Conservation (phyloP, 2,797 vertebrate species). For the Melanotaenia trifasciata region DNA sequence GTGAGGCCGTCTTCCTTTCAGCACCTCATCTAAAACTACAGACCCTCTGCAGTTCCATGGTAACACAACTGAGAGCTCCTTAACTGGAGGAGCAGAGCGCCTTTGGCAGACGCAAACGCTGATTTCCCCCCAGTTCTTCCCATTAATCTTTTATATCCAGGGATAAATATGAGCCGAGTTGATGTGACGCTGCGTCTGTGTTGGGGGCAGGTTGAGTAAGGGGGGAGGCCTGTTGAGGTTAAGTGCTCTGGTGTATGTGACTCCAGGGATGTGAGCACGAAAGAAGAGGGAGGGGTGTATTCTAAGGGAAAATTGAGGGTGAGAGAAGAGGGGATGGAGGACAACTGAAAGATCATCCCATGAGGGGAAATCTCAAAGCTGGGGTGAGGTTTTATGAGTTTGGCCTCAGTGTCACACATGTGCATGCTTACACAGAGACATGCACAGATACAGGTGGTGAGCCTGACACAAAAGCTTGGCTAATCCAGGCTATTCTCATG, state of each 20-base stretch:
- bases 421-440: constrained; percentile 33
- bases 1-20: constrained; percentile 71
- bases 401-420: constrained; percentile 56
- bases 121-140: constrained; percentile 43
- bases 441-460: constrained; percentile 63
- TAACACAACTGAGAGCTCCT: constrained; percentile 51
- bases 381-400: constrained; percentile 67
- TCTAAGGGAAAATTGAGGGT: constrained; percentile 42
- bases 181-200: constrained; percentile 76
- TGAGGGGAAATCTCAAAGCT: constrained; percentile 66
- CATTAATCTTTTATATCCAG: constrained; percentile 82
- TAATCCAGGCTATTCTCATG: constrained; percentile 64
- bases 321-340: constrained; percentile 33
- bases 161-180: constrained; percentile 79
- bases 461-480: constrained; percentile 55
- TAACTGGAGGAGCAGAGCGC: constrained; percentile 49
- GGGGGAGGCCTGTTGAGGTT: constrained; percentile 76
- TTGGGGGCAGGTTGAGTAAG: constrained; percentile 63
- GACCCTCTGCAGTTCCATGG: constrained; percentile 55
- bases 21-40: constrained; percentile 62
- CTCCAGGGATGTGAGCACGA: constrained; percentile 60
- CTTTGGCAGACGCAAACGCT: constrained; percentile 58
- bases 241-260: constrained; percentile 81
- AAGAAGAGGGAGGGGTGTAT: constrained; percentile 27
- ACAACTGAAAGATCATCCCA: constrained; percentile 62